phyloP scores from a whole-genome alignment of 2,113 vertebrate species.

The Labeo catla region DNA sequence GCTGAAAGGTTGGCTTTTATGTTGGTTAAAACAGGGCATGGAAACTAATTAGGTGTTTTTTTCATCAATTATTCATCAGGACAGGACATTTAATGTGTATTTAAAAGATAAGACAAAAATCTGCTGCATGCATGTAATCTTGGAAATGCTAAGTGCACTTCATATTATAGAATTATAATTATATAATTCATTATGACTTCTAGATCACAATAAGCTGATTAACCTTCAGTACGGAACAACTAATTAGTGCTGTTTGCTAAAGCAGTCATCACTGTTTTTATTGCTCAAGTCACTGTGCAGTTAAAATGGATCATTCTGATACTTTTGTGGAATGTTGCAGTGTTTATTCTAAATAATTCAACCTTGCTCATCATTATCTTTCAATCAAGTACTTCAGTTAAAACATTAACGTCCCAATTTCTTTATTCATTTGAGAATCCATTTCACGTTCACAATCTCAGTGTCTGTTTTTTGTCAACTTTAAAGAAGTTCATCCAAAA shows the following conservation, averaged over 20 bases:
- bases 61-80: conserved; percentile 56
- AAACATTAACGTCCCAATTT: neutral
- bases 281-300: neutral
- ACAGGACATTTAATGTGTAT: conserved; percentile 36
- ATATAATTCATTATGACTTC: conserved; percentile 6
- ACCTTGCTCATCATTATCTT: neutral
- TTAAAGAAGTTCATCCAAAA: too few relatives aligned
- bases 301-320: neutral
- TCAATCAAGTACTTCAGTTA: neutral
- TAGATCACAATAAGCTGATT: neutral
- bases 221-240: neutral
- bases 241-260: neutral
- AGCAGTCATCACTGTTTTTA: neutral
- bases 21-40: conserved; percentile 44
- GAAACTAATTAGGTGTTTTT: conserved; percentile 51
- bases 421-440: too few relatives aligned
- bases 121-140: neutral
- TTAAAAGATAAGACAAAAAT: conserved; percentile 37
- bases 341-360: neutral
- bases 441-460: too few relatives aligned
- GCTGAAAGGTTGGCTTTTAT: conserved; percentile 32
- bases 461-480: too few relatives aligned
- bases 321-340: neutral
- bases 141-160: neutral
- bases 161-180: neutral